These are phyloP conservation scores for Nannoperca obscura DNA, from an alignment of 2,797 vertebrate species.

Conservation along the genomic window DNA sequence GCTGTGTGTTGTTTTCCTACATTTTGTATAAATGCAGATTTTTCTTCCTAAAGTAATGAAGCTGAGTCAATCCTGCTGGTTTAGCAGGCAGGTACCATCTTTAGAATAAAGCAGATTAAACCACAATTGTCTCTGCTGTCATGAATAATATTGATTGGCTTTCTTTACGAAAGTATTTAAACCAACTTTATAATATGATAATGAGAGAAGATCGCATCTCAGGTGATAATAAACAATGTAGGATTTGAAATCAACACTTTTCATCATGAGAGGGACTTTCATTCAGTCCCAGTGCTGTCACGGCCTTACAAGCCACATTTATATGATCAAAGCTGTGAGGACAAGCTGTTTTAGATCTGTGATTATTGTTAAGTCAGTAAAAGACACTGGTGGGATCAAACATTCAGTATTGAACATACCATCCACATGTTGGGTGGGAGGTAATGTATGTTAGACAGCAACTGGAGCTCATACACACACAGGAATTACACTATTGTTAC, in stretches of 20 bases:
- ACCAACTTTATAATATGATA: neutral
- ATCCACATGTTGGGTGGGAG: constrained; percentile 26
- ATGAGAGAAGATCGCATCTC: neutral
- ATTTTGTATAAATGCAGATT: neutral
- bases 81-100: neutral
- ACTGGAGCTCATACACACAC: neutral
- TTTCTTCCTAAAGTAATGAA: neutral
- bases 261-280: neutral
- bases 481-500: neutral
- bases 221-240: neutral
- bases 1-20: neutral
- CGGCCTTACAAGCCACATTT: constrained; percentile 16
- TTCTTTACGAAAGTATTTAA: neutral
- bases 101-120: neutral
- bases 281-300: constrained; percentile 10
- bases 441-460: neutral
- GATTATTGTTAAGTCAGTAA: constrained; percentile 38
- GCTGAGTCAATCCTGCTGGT: neutral
- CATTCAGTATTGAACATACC: constrained; percentile 19
- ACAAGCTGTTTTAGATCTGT: constrained; percentile 23
- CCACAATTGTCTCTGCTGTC: neutral
- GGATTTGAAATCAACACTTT: neutral
- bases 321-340: constrained; percentile 40
- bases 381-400: constrained; percentile 29
- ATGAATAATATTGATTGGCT: neutral